These are phyloP conservation scores for Subacronicta megacephala DNA, from an alignment of 2,888 invertebrate genomes.

Conservation along the genomic window DNA sequence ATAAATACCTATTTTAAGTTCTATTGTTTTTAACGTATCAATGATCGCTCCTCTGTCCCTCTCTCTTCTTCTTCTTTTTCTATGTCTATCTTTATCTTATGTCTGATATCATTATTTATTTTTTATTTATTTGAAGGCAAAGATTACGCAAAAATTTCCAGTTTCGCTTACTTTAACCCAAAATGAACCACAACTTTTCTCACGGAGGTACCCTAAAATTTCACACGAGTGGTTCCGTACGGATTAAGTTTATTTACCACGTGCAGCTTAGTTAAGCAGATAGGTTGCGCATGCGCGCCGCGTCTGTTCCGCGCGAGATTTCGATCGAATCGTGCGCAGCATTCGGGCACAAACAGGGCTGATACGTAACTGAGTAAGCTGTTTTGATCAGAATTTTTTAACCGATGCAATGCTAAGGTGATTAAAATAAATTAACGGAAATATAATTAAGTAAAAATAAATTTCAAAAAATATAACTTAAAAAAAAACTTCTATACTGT, in stretches of 20 bases:
- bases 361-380: constrained; percentile 17
- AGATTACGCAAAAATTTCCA: constrained; percentile 6
- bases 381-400: constrained; percentile 21
- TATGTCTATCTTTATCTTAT: too few relatives aligned
- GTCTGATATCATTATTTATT: too few relatives aligned
- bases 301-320: constrained; percentile 74
- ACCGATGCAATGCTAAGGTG: neutral
- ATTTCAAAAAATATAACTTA: neutral
- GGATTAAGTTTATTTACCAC: constrained; percentile 61
- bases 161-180: constrained; percentile 19
- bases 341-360: constrained; percentile 54
- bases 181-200: constrained; percentile 33
- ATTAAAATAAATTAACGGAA: neutral
- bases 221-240: constrained; percentile 57
- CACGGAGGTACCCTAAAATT: constrained; percentile 50
- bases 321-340: constrained; percentile 74
- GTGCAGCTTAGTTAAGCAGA: constrained; percentile 58
- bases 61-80: too few relatives aligned
- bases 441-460: neutral
- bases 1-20: too few relatives aligned
- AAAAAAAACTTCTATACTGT: neutral
- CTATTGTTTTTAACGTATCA: too few relatives aligned
- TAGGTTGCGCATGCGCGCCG: constrained; percentile 64
- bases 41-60: too few relatives aligned
- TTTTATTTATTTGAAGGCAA: too few relatives aligned